Conservation (phyloP, 2,797 vertebrate genomes). For the Neostethus bicornis region DNA sequence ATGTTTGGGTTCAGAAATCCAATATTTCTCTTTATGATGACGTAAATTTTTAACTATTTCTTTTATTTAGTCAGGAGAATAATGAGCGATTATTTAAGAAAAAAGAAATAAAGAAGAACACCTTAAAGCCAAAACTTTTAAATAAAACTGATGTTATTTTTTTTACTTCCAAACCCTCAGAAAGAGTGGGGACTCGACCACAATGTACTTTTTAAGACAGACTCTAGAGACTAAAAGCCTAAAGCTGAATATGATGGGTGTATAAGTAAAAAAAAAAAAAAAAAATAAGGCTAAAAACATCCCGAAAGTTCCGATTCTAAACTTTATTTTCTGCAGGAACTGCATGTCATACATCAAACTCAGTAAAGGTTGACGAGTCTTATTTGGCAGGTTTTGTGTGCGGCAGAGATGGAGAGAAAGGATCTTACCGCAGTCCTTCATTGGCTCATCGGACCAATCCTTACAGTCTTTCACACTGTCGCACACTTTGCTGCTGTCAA, state of each 20-base stretch:
- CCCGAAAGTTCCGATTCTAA: too few relatives aligned
- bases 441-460: slow-evolving; percentile 96
- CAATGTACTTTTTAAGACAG: too few relatives aligned
- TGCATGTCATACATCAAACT: too few relatives aligned
- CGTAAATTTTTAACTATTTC: not conserved
- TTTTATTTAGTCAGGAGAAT: not conserved
- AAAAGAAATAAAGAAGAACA: not conserved
- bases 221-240: too few relatives aligned
- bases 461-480: slow-evolving; percentile 93
- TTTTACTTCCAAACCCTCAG: too few relatives aligned
- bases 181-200: too few relatives aligned
- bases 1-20: not conserved
- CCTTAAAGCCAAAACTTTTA: too few relatives aligned
- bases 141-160: too few relatives aligned
- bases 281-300: too few relatives aligned
- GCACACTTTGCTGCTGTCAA: slow-evolving; percentile 93
- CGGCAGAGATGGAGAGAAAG: not conserved
- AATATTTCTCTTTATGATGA: not conserved
- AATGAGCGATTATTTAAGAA: not conserved
- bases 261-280: too few relatives aligned
- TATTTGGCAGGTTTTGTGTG: not conserved
- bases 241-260: too few relatives aligned
- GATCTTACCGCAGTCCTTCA: slow-evolving; percentile 92
- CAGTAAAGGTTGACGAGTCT: not conserved
- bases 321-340: too few relatives aligned